These are phyloP conservation scores for Hydrochoerus hydrochaeris DNA, from an alignment of 2,113 vertebrate species.

Conservation along the genomic window DNA sequence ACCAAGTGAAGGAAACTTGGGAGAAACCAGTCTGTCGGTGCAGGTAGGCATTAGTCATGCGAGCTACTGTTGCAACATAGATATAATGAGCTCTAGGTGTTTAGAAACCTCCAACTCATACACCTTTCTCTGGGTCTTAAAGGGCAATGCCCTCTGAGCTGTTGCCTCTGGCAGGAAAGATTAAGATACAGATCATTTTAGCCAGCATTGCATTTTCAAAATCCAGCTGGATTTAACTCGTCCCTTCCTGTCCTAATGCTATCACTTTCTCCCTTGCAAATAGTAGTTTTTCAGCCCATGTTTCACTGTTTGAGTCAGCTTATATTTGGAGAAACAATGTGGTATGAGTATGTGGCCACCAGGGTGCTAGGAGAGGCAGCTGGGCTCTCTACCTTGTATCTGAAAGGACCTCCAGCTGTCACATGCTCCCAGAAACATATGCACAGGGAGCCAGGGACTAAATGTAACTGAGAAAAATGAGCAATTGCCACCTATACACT, in stretches of 20 bases:
- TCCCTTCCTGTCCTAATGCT: background rate
- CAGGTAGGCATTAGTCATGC: slow-evolving; percentile 62
- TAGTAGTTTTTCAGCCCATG: background rate
- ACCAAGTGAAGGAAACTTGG: background rate
- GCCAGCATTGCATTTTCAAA: background rate
- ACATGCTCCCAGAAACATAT: background rate
- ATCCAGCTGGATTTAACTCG: background rate
- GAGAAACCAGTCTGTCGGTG: slow-evolving; percentile 67
- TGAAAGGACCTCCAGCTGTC: background rate
- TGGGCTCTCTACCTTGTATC: background rate
- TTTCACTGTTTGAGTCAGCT: background rate
- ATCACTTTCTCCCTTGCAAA: background rate
- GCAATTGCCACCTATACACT: background rate
- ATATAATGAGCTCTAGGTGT: background rate
- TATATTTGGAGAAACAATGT: background rate
- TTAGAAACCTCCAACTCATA: background rate
- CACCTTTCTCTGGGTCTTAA: background rate
- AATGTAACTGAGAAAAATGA: background rate
- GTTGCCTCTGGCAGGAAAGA: background rate
- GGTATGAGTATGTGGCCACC: background rate
- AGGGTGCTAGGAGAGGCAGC: background rate
- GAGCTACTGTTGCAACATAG: slow-evolving; percentile 25
- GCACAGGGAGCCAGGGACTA: background rate
- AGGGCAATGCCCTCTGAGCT: background rate
- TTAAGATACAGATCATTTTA: background rate